Base-by-base conservation (phyloP, 2,797 vertebrate species). In the Antennarius maculatus region DNA sequence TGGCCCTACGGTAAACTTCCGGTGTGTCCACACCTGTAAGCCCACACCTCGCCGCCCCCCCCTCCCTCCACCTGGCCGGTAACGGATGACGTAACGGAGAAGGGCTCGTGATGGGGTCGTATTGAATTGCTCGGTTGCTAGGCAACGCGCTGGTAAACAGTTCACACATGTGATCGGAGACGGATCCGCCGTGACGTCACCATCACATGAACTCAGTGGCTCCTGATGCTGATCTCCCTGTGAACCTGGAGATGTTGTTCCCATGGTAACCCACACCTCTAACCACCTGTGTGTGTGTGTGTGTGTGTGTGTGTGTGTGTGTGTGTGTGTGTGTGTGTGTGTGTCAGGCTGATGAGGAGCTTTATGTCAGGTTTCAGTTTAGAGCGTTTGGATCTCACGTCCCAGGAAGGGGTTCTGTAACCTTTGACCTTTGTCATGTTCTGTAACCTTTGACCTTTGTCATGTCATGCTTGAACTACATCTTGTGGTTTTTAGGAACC, bases 401-500 rank as follows among this genome's bases (percentile, higher is more conserved):
- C 3, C 42, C 23, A 1, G 12, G 3, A 48, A 69, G 9, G 10
- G 10, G 23, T 14, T 12, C 3, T 15, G 10, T 39, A 23, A 23
- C 23, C 23, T 23, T 23, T 23, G 23, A 23, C 23, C 23, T 23
- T 23, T 23, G 23, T 23, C 23, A 23, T 23, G 23, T 23, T 23
- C 23, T 23, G 23, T 23, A 23, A 23, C 23, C 23, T 23, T 23
- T 23, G 23, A 23, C 23, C 23, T 23, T 23, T 23, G 23, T 23
- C 31, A 28, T 54, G 3, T 45, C 2, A 17, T 18, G 5, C 18
- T 50, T 50, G 59, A 39, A 77, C 23, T 18, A 31, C 27, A 1
- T 28, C 10, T 29, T 46, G 15, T 37, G 27, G 7, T 71, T 42
- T 41, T 83, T 93, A 97, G 94, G 96, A 98, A 69, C 93, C 96